Evolutionary conservation across 64 coral and sea anemone species (phyloP), one percentile per base, ranked within the genome.

Genomic region (Pocillopora damicornis): DNA sequence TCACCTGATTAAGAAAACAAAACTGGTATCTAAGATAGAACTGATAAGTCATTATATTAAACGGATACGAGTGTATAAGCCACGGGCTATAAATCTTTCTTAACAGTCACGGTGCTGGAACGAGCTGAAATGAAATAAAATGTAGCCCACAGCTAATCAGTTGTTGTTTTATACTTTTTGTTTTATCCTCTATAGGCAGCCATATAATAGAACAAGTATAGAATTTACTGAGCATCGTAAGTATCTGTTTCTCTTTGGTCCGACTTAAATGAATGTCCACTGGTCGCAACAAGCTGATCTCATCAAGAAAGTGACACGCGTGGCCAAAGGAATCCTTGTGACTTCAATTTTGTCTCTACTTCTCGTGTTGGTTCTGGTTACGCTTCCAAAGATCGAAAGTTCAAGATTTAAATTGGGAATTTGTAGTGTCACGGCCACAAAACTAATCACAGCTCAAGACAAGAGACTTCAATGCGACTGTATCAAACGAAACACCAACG

Each of bases 351-450:
- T 85, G 15, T 72, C 58, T 59, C 81, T 85, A 23, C 64, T 85
- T 0, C 63, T 85, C 58, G 81, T 71, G 35, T 72, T 85, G 81
- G 36, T 85, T 38, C 35, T 73, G 8, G 81, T 85, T 17, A 73
- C 81, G 26, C 65, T 85, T 18, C 81, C 81, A 85, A 85, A 85
- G 51, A 37, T 85, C 58, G 81, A 85, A 72, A 85, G 81, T 38
- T 18, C 45, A 45, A 63, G 71, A 58, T 85, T 72, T 65, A 3
- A 66, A 12, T 58, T 58, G 12, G 81, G 65, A 58, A 45, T 11
- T 17, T 85, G 81, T n/a, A 85, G 58, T 2, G 81, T 85, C 16
- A 71, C 37, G 10, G 17, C 67, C 9, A 72, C 65, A 13, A 72
- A 69, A 25, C 18, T 85, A 38, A 73, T 72, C 64, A 85, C 9